These are phyloP conservation scores for Sterrhoptilus dennistouni DNA, from an alignment of 2,113 vertebrate genomes.

Conservation along the genomic window DNA sequence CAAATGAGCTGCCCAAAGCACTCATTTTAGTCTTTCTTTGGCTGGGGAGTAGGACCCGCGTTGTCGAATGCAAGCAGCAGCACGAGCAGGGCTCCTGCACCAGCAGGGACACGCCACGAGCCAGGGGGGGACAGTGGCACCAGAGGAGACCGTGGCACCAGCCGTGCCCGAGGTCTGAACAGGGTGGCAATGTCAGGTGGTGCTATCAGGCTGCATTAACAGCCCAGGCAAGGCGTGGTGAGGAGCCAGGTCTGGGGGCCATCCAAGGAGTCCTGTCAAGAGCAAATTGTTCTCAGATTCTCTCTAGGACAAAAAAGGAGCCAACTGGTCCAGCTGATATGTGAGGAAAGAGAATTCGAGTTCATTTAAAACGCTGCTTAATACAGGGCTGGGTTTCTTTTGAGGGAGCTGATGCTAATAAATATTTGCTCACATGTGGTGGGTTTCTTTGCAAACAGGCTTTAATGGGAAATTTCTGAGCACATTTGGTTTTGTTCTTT, in stretches of 20 bases:
- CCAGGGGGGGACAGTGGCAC: not conserved
- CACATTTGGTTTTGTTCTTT: not conserved
- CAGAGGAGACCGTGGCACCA: not conserved
- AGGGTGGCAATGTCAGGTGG: not conserved
- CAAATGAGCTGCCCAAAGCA: not conserved
- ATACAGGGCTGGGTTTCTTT: not conserved
- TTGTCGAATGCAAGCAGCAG: not conserved
- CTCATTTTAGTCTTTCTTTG: not conserved
- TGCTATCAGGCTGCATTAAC: not conserved
- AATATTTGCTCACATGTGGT: not conserved
- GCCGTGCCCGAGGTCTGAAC: fast-evolving
- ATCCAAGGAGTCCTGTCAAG: fast-evolving
- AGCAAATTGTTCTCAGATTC: not conserved
- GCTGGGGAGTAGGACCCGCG: fast-evolving
- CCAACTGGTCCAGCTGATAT: no score
- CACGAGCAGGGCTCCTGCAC: not conserved
- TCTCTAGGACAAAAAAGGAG: conserved; percentile 11
- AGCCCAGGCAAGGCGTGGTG: not conserved
- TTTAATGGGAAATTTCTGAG: not conserved
- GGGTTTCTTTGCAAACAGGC: not conserved
- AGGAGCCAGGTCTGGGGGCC: not conserved
- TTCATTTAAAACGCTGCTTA: not conserved
- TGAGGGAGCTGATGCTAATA: not conserved
- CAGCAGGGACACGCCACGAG: fast-evolving
- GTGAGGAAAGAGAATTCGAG: no score